Evolutionary conservation across 2,888 invertebrate species (phyloP), one percentile per base, ranked within the genome.

Genomic region (Yponomeuta plumbellus): DNA sequence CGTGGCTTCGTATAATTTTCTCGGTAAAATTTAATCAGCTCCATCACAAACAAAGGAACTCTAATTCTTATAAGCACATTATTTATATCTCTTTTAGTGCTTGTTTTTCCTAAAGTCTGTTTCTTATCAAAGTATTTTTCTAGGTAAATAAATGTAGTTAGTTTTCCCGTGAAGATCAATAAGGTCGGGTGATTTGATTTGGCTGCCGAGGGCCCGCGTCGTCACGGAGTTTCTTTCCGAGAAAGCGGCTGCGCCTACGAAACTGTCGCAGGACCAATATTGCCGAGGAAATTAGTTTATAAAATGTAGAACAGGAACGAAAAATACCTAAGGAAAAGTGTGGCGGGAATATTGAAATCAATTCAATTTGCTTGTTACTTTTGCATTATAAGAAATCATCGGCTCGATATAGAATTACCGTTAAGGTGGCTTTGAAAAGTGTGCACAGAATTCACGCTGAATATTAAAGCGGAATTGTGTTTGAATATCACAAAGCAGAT

Each of bases 201-300:
- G 86, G 85, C 79, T 86, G 82, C 76, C 81, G 84, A 76, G 82
- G 83, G 81, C 81, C 81, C 80, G 44, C 44, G 17, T 52, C 44
- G 79, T 80, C 74, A 80, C 80, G 76, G 85, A 86, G 83, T 85
- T 86, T 84, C 85, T 86, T 88, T 87, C 34, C 57, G 65, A 39
- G 44, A 62, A 52, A 83, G 77, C 84, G 80, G 78, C 84, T 82
- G 81, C 83, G 86, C 86, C 85, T 86, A 85, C 84, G 80, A 84
- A 84, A 88, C 88, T 88, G 88, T 84, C 86, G 88, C 84, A 83
- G 85, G 85, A 88, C 88, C 90, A 89, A 91, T 91, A 91, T 90
- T 90, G 88, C 85, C 80, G 79, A 86, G 90, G 88, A 90, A 91
- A 91, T 91, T 89, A 90, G 90, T 90, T 91, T 91, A 91, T 86